phyloP scores from a whole-genome alignment of 2,888 invertebrate genomes.

The Strigamia transsilvanica region DNA sequence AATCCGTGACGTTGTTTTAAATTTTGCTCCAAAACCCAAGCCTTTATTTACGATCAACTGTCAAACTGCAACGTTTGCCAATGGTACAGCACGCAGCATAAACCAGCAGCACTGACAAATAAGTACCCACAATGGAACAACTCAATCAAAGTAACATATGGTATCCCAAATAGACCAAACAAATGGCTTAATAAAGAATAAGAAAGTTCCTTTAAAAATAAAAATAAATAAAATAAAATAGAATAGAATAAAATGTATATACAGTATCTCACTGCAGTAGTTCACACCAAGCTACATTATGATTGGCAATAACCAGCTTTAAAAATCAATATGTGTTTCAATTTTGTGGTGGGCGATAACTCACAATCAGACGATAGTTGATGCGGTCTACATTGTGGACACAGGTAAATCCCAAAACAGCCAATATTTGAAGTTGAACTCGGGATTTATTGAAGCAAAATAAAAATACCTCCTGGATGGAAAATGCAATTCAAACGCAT shows the following conservation, averaged over 20 bases:
- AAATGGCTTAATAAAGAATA: slow-evolving; percentile 14
- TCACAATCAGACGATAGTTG: background rate
- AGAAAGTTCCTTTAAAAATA: background rate
- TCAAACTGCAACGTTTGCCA: background rate
- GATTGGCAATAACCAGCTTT: background rate
- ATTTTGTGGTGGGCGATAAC: slow-evolving; percentile 7
- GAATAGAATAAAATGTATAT: background rate
- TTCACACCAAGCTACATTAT: too few relatives aligned
- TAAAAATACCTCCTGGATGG: background rate
- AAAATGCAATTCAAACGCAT: background rate
- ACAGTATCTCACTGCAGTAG: too few relatives aligned
- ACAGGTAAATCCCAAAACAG: slow-evolving; percentile 14
- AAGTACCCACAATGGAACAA: slow-evolving; percentile 34
- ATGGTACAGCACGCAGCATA: slow-evolving; percentile 7
- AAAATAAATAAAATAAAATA: background rate
- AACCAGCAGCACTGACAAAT: slow-evolving; percentile 39
- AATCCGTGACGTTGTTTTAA: background rate
- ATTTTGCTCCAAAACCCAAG: background rate
- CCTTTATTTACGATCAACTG: background rate
- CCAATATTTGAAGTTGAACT: slow-evolving; percentile 3
- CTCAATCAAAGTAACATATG: slow-evolving; percentile 43
- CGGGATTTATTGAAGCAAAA: background rate
- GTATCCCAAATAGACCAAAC: background rate
- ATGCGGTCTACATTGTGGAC: background rate
- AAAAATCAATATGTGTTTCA: slow-evolving; percentile 34